Evolutionary conservation across 1,140 invertebrate genomes (phyloP), one percentile per base, ranked within the genome.

Genomic region (Aphelinus atriplicis): DNA sequence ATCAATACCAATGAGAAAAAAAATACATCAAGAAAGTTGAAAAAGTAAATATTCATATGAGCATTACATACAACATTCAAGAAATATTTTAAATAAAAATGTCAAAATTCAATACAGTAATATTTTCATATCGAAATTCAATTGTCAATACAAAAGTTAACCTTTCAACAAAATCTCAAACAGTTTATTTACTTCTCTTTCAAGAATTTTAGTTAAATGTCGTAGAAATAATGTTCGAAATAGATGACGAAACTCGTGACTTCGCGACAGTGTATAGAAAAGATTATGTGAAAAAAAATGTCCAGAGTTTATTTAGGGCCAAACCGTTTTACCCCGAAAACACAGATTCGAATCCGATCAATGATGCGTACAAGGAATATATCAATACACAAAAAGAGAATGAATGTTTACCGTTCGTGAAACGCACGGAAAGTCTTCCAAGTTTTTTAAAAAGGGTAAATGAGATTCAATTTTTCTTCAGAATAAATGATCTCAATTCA

Each of bases 241-340:
- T 79, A n/a, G 83, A 81, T 1, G 78, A 80, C 1, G 83, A 84
- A 9, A 79, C 65, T 3, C 78, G 81, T 5, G 80, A 85, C 47
- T 85, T 84, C 10, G 1, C 68, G 10, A 84, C 83, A 1, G 61
- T 73, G 43, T 81, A 80, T 10, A 79, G 67, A 10, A 82, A 78
- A 71, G 77, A 83, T 62, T 84, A 76, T 62, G 50, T 10, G n/a
- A 26, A 26, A 9, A 81, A 79, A 42, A 56, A 58, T 70, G 43
- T 9, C 0, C 68, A 57, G 42, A 73, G 42, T 26, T 5, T 51
- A n/a, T 75, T 7, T 0, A 73, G 67, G 64, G 70, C 56, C 65
- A 77, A 61, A 26, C 64, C 72, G 5, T 69, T 71, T 65, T 1
- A 45, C 1, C 50, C 64, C n/a, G 79, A 81, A 69, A 50, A 61